Conservation (phyloP, 2,888 invertebrate genomes). For the Drosophila ustulata region DNA sequence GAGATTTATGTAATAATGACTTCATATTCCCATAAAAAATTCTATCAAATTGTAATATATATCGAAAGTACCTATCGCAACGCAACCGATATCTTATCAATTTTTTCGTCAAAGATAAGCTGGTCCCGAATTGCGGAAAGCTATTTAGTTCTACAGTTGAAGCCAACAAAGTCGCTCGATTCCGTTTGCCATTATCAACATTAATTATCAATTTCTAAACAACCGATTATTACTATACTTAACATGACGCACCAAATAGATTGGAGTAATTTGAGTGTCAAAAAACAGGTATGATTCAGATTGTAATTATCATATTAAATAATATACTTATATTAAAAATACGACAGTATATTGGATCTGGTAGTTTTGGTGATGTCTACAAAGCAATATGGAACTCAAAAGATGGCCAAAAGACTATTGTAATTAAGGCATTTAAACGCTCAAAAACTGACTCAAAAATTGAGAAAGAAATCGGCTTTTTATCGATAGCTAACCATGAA, state of each 20-base stretch:
- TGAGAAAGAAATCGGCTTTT: slow-evolving; percentile 6
- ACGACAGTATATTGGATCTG: background rate
- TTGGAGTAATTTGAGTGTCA: background rate
- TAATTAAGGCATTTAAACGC: background rate
- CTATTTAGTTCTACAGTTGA: background rate
- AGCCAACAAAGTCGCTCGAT: background rate
- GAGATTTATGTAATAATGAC: background rate
- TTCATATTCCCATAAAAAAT: background rate
- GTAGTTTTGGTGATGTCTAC: slow-evolving; percentile 10
- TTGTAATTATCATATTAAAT: background rate
- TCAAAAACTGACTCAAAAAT: background rate
- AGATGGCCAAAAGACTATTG: background rate
- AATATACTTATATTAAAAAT: background rate
- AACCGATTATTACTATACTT: background rate
- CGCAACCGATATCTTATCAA: background rate
- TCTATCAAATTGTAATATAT: background rate
- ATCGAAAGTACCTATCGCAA: background rate
- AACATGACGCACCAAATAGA: background rate
- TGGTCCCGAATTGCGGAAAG: background rate
- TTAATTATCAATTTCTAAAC: too few relatives aligned
- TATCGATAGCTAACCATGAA: slow-evolving; percentile 4
- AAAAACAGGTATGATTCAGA: background rate
- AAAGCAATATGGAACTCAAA: background rate
- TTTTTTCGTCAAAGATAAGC: background rate
- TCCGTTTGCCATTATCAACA: background rate